Base-by-base conservation (phyloP, 2,113 vertebrate genomes). In the Apodemus speciosus region DNA sequence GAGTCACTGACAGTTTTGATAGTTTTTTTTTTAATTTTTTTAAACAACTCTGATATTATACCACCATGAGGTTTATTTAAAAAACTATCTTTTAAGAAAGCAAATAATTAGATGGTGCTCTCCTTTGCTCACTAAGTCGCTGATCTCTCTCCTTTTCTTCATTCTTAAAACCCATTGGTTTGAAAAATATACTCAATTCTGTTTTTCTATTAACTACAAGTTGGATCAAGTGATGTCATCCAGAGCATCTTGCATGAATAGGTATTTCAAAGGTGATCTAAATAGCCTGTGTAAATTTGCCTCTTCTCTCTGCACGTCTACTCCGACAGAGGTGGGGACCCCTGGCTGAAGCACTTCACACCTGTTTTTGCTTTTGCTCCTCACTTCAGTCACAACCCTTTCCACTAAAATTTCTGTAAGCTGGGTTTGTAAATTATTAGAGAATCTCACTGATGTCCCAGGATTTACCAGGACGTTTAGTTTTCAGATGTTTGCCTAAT, bases 341-440 rank as follows among this genome's bases (percentile, higher is more conserved):
- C 23, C 7, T 93, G 51, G 71, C 84, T 80, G 23, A 86, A 93
- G 30, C 35, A 32, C 85, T 64, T 77, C 15, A 1, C 76, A 30
- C 35, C 1, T 91, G 2, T 53, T 83, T 84, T 71, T 83, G 71
- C 89, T 95, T 38, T 49, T 56, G 77, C 90, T 93, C 71, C 40
- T 81, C 81, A 89, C 79, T 94, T 79, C 46, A 8, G 27, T 43
- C 58, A 66, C 23, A 95, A 53, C 56, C 23, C 43, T 64, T 86
- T 80, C 27, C 4, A 16, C 27, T 80, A 91, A 49, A 9, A 58
- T 13, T 9, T 84, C 43, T 91, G 49, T 51, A 72, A 81, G 40
- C 66, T 84, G 91, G 89, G 46, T 95, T 76, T 93, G 91, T 96
- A 95, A 91, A 92, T 96, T 92, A 95, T 95, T 96, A 40, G 56